Evolutionary conservation across 2,888 invertebrate species (phyloP).

Genomic region (Catocala fraxini): DNA sequence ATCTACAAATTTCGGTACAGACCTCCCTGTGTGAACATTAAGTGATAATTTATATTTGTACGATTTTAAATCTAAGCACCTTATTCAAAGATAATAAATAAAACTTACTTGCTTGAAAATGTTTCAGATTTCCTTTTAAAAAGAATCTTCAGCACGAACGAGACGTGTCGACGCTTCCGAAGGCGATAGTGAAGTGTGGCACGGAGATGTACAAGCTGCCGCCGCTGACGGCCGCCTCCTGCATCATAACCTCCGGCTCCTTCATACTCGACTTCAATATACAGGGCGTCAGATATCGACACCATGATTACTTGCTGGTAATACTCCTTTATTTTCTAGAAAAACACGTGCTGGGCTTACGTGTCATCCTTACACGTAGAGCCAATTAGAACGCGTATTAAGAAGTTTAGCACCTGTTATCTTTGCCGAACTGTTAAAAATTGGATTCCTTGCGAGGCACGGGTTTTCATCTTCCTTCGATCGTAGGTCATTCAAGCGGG

Average conservation of each 20-base stretch:
- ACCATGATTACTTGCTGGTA: slow-evolving; percentile 78
- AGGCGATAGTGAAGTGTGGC: slow-evolving; percentile 83
- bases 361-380: too few species aligned
- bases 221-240: slow-evolving; percentile 77
- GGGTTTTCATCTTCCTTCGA: too few species aligned
- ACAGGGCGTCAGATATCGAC: slow-evolving; percentile 79
- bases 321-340: slow-evolving; percentile 20
- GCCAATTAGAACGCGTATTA: too few species aligned
- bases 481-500: too few species aligned
- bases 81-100: neutral
- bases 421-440: too few species aligned
- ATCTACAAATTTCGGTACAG: too few species aligned
- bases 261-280: slow-evolving; percentile 83
- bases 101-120: neutral
- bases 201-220: slow-evolving; percentile 80
- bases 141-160: slow-evolving; percentile 76
- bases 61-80: too few species aligned
- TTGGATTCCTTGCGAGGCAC: too few species aligned
- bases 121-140: slow-evolving; percentile 78
- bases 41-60: too few species aligned
- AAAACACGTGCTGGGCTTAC: too few species aligned
- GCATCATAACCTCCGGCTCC: slow-evolving; percentile 81
- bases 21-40: too few species aligned
- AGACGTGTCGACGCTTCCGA: slow-evolving; percentile 76
- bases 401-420: too few species aligned